A percentile compares a stretch with the other conserved stretches of the same genome.
Evolutionary conservation across 2,888 invertebrate species (phyloP).

Genomic region (Drosophila prolongata): DNA sequence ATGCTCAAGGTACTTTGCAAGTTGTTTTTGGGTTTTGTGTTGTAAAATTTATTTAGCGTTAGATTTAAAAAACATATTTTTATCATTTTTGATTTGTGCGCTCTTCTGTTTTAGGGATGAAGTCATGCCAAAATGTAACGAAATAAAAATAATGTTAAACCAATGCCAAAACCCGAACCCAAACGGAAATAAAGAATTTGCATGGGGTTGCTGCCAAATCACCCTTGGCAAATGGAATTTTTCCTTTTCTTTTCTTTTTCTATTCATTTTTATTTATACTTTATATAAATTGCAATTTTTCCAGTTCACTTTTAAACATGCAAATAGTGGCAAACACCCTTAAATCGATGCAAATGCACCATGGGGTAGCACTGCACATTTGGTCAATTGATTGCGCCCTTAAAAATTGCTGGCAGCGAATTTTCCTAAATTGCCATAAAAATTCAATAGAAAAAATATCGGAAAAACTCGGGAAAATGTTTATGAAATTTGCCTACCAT

Average conservation of each 20-base stretch:
- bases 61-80: slow-evolving; percentile 63
- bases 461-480: slow-evolving; percentile 36
- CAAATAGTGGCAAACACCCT: slow-evolving; percentile 67
- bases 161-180: slow-evolving; percentile 50
- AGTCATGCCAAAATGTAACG: slow-evolving; percentile 28
- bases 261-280: slow-evolving; percentile 42
- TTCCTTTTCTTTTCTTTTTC: slow-evolving; percentile 6
- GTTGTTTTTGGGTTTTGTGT: slow-evolving; percentile 42
- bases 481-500: slow-evolving; percentile 61
- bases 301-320: slow-evolving; percentile 78
- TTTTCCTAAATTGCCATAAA: slow-evolving; percentile 62
- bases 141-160: slow-evolving; percentile 60
- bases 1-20: slow-evolving; percentile 81
- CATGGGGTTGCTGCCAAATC: slow-evolving; percentile 58
- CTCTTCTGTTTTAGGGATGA: slow-evolving; percentile 32
- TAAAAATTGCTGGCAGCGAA: slow-evolving; percentile 65
- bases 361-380: slow-evolving; percentile 21
- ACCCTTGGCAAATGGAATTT: slow-evolving; percentile 53
- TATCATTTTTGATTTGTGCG: slow-evolving; percentile 75
- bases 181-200: slow-evolving; percentile 74
- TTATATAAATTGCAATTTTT: slow-evolving; percentile 76
- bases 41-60: slow-evolving; percentile 47
- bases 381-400: slow-evolving; percentile 47
- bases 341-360: slow-evolving; percentile 26
- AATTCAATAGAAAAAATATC: slow-evolving; percentile 67